Evolutionary conservation across 2,797 vertebrate genomes (phyloP).

Genomic region (Danio albolineatus): DNA sequence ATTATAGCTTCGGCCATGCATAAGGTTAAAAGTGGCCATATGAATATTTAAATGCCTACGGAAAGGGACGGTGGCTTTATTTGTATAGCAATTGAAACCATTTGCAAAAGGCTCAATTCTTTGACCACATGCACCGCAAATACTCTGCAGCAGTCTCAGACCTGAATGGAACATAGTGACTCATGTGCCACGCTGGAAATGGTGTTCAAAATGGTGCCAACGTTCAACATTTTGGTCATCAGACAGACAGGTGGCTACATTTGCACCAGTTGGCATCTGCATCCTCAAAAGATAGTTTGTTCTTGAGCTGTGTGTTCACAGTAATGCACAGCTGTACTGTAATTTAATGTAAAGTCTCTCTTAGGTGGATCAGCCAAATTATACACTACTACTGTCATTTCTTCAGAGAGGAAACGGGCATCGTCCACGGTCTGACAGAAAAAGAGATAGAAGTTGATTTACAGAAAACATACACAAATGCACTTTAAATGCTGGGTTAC

Average conservation of each 20-base stretch:
- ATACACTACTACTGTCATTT: slow-evolving; percentile 24
- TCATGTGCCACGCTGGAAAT: background rate
- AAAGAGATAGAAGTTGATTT: background rate
- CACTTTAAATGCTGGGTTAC: background rate
- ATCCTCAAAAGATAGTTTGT: background rate
- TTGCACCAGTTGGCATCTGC: background rate
- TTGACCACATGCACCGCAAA: slow-evolving; percentile 10
- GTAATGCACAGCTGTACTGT: slow-evolving; percentile 16
- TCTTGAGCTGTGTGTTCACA: background rate
- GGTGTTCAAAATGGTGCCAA: background rate
- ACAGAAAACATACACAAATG: background rate
- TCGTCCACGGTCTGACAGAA: slow-evolving; percentile 9
- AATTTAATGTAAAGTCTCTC: background rate
- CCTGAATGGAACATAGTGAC: background rate
- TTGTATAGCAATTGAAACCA: background rate
- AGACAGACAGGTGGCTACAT: background rate
- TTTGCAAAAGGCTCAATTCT: background rate
- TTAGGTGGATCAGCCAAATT: slow-evolving; percentile 22
- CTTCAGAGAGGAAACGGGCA: slow-evolving; percentile 34
- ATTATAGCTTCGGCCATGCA: background rate
- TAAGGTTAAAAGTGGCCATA: background rate
- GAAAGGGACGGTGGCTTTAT: background rate
- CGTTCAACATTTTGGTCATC: background rate
- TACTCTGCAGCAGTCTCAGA: background rate
- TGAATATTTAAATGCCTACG: background rate